Evolutionary conservation across 1,140 invertebrate genomes (phyloP).

Genomic region (Eurytemora carolleeae): DNA sequence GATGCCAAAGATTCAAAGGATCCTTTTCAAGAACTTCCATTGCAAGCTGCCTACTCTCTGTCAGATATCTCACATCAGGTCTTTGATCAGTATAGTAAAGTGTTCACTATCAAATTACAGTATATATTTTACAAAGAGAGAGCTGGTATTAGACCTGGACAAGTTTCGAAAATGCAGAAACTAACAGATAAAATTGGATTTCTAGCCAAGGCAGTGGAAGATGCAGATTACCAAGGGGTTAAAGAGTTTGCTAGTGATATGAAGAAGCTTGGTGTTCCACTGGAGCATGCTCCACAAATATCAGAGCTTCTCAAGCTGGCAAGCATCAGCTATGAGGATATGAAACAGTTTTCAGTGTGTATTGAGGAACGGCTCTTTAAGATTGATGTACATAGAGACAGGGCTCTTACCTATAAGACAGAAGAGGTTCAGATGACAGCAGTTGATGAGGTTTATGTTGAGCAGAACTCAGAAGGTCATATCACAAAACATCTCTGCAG

Average conservation of each 20-base stretch:
- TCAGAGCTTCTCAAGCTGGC: conserved; percentile 93
- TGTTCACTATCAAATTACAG: conserved; percentile 94
- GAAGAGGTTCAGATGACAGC: conserved; percentile 92
- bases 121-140: conserved; percentile 97
- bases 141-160: conserved; percentile 83
- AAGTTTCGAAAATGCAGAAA: conserved; percentile 64
- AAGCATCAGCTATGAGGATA: conserved; percentile 62
- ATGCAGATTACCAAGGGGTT: conserved; percentile 71
- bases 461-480: conserved; percentile 64
- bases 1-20: conserved; percentile 66
- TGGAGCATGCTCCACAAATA: conserved; percentile 89
- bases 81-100: conserved; percentile 95
- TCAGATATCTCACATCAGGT: conserved; percentile 68
- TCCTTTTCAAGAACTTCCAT: conserved; percentile 74
- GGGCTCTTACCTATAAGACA: conserved; percentile 83
- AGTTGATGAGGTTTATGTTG: conserved; percentile 87
- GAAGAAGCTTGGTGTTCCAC: conserved; percentile 76
- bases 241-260: conserved; percentile 79
- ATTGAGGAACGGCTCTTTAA: conserved; percentile 78
- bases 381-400: conserved; percentile 57
- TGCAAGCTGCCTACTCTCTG: conserved; percentile 78
- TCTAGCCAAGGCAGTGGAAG: conserved; percentile 80
- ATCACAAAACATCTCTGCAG: conserved; percentile 81
- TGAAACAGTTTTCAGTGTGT: conserved; percentile 68
- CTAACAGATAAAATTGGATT: conserved; percentile 75